phyloP scores from a whole-genome alignment of 2,888 invertebrate genomes.

The Sminthurinus aureus region DNA sequence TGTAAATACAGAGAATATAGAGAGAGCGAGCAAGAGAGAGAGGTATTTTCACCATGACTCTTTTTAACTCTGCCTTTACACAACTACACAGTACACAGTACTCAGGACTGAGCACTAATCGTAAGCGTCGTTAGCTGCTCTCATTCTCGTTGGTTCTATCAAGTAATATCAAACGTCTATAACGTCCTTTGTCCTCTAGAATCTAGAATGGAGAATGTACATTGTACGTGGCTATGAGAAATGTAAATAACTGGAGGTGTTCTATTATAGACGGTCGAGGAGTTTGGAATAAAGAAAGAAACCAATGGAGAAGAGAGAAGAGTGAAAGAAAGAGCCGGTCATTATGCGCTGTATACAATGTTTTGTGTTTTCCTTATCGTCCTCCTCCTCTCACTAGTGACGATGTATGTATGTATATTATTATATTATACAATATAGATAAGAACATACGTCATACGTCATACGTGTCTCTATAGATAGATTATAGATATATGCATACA shows the following conservation, averaged over 20 bases:
- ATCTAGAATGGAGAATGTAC: neutral
- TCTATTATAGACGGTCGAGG: neutral
- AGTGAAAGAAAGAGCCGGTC: neutral
- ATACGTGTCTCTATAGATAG: no score
- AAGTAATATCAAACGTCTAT: no score
- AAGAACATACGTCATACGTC: neutral
- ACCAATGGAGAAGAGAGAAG: neutral
- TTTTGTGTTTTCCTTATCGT: no score
- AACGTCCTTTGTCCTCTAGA: no score
- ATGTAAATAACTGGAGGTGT: neutral
- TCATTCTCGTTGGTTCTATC: neutral
- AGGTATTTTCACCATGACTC: no score
- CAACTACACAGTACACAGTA: no score
- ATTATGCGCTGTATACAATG: neutral
- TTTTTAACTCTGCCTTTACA: neutral
- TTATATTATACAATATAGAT: neutral
- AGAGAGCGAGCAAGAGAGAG: no score
- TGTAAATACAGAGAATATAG: no score
- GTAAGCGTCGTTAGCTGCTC: neutral
- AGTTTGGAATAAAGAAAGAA: neutral
- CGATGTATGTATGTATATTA: no score
- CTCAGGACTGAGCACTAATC: no score
- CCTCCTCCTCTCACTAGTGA: no score
- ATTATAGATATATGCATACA: no score
- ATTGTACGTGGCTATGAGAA: neutral